A percentile compares a stretch with the other conserved stretches of the same genome.
Evolutionary conservation across 1,140 invertebrate species (phyloP).

Genomic region (Rhopalosiphum maidis): DNA sequence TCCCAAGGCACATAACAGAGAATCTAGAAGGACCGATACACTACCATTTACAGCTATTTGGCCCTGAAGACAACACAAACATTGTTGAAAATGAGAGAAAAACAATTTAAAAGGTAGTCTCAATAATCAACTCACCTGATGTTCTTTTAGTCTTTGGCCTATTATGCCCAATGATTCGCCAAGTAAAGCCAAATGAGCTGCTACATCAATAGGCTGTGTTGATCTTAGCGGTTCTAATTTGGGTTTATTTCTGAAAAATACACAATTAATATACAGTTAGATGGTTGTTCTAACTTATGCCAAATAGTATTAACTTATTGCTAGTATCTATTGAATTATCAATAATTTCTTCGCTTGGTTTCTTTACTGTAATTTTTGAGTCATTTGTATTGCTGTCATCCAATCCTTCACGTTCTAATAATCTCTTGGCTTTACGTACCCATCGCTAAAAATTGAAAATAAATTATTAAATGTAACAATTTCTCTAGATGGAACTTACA

Average conservation of each 20-base stretch:
- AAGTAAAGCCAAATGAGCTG: slow-evolving; percentile 89
- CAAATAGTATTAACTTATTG: slow-evolving; percentile 5
- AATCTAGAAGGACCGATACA: slow-evolving; percentile 92
- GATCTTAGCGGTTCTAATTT: slow-evolving; percentile 65
- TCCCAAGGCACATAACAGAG: slow-evolving; percentile 89
- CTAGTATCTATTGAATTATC: neutral
- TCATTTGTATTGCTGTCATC: neutral
- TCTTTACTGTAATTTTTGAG: neutral
- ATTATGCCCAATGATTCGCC: slow-evolving; percentile 94
- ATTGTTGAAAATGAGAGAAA: neutral
- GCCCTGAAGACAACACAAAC: slow-evolving; percentile 68
- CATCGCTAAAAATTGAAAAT: slow-evolving; percentile 45
- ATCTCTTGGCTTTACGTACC: slow-evolving; percentile 56
- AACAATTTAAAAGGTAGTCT: slow-evolving; percentile 31
- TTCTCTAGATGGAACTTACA: slow-evolving; percentile 60
- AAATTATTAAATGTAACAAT: neutral
- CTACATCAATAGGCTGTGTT: slow-evolving; percentile 87
- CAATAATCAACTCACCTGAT: slow-evolving; percentile 70
- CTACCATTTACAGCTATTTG: slow-evolving; percentile 94
- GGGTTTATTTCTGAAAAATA: slow-evolving; percentile 17
- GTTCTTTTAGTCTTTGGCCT: slow-evolving; percentile 83
- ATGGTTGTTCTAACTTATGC: neutral
- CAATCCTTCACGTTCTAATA: slow-evolving; percentile 45
- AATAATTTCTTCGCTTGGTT: neutral
- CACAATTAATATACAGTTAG: neutral